Evolutionary conservation across 2,797 vertebrate genomes (phyloP).

Genomic region (Cossypha polioptera): DNA sequence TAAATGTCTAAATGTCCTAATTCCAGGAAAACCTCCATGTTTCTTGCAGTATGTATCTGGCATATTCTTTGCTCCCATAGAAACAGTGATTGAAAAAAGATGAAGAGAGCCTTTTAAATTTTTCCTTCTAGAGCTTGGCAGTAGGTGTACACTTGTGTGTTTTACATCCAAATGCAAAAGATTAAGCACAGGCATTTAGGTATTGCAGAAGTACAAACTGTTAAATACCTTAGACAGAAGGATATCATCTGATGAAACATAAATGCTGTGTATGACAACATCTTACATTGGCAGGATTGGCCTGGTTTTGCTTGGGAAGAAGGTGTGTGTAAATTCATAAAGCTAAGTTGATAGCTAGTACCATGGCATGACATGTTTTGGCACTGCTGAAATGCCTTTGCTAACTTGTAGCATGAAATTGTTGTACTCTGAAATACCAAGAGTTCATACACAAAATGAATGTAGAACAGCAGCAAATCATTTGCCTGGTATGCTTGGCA

Average conservation of each 20-base stretch:
- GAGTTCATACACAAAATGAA: background rate
- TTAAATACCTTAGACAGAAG: background rate
- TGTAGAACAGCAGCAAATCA: background rate
- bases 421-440: background rate
- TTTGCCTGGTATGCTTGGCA: background rate
- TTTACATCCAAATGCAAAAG: background rate
- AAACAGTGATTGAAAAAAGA: background rate
- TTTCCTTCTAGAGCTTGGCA: background rate
- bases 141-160: background rate
- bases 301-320: background rate
- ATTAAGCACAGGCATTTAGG: background rate
- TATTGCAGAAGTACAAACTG: background rate
- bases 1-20: background rate
- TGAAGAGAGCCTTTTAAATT: background rate
- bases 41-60: background rate
- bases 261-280: background rate
- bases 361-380: background rate
- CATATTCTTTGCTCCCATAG: background rate
- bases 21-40: rapidly evolving
- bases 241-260: background rate
- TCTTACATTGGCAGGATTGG: background rate
- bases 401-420: background rate
- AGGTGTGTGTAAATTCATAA: background rate
- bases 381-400: background rate
- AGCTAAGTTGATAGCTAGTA: background rate